These are phyloP conservation scores for Lepidocyrtoides sp. DNA, from an alignment of 2,888 invertebrate species.

Conservation along the genomic window DNA sequence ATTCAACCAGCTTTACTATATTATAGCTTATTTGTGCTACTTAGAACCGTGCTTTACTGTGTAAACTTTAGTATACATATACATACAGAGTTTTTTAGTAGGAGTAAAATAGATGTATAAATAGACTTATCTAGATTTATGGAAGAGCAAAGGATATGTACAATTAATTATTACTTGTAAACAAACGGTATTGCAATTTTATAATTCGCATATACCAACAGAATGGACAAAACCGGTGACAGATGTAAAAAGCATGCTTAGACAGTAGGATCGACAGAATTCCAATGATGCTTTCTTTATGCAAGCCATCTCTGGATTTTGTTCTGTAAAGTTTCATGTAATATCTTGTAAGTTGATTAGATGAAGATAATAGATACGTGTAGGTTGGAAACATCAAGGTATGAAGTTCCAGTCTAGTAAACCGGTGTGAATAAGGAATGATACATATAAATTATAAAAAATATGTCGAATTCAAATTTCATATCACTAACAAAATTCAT, in stretches of 20 bases:
- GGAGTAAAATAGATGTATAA: not conserved
- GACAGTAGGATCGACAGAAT: not conserved
- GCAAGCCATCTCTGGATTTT: not conserved
- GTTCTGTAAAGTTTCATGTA: not conserved
- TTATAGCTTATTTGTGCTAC: conserved; percentile 44
- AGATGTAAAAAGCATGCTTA: conserved; percentile 62
- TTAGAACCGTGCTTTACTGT: conserved; percentile 26
- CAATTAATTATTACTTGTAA: conserved; percentile 29
- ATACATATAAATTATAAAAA: too few relatives aligned
- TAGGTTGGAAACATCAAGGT: too few relatives aligned
- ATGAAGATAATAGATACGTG: too few relatives aligned
- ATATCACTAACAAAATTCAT: too few relatives aligned
- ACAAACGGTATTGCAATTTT: not conserved
- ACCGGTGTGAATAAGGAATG: too few relatives aligned
- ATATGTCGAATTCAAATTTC: too few relatives aligned
- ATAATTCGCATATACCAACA: not conserved
- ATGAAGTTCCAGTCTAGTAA: too few relatives aligned
- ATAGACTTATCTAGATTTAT: not conserved
- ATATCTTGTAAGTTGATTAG: too few relatives aligned
- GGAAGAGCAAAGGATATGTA: conserved; percentile 66
- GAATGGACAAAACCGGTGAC: conserved; percentile 72
- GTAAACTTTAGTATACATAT: not conserved
- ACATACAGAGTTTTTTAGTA: not conserved
- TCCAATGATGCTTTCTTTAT: not conserved
- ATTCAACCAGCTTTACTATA: conserved; percentile 30